Conservation (phyloP, 2,888 invertebrate genomes). For the Perithous albicinctus region DNA sequence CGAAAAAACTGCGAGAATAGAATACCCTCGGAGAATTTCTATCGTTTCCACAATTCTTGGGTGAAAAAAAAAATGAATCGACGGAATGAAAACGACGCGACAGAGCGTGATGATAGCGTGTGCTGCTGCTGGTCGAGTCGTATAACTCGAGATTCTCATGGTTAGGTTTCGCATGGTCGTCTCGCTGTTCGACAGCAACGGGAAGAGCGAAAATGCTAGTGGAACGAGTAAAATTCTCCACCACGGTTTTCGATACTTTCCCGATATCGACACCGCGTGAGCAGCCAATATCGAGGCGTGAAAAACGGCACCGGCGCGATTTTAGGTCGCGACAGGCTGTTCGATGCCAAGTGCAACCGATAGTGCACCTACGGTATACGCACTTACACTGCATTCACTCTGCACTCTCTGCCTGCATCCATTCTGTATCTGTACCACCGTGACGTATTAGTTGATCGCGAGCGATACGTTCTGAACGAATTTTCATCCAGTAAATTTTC, state of each 20-base stretch:
- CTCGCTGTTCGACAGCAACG: constrained; percentile 24
- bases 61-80: constrained; percentile 3
- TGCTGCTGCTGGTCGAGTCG: background rate
- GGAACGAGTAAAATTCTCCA: constrained; percentile 58
- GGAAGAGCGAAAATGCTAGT: constrained; percentile 29
- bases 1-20: background rate
- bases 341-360: constrained; percentile 68
- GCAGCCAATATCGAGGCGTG: constrained; percentile 68
- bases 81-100: constrained; percentile 28
- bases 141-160: constrained; percentile 34
- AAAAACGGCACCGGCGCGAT: constrained; percentile 66
- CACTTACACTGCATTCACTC: constrained; percentile 15
- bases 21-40: background rate
- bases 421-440: constrained; percentile 1
- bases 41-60: background rate
- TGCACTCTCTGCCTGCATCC: constrained; percentile 33
- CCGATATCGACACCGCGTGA: constrained; percentile 64
- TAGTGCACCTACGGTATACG: constrained; percentile 34
- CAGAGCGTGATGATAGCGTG: background rate
- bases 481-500: constrained; percentile 12
- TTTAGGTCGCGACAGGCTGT: constrained; percentile 69
- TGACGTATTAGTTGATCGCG: constrained; percentile 15
- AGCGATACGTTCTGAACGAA: background rate
- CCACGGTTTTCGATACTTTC: constrained; percentile 36
- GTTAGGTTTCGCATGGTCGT: constrained; percentile 47